These are phyloP conservation scores for Gortyna flavago DNA, from an alignment of 2,888 invertebrate genomes.

Conservation along the genomic window DNA sequence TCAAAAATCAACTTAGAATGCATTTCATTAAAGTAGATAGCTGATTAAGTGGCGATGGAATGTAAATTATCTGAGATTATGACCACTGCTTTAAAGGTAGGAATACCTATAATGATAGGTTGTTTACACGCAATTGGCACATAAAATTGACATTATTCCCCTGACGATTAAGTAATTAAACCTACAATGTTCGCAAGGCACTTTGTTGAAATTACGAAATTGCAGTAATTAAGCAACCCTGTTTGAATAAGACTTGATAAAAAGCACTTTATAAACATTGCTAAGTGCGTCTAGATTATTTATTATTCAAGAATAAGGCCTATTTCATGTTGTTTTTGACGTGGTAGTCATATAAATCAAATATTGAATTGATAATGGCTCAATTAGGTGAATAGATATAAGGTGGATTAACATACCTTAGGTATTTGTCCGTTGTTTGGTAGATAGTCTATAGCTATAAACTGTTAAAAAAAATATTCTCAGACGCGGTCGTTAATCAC, in stretches of 20 bases:
- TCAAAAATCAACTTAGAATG: not conserved
- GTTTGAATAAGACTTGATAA: conserved; percentile 50
- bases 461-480: conserved; percentile 16
- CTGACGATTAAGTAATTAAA: conserved; percentile 57
- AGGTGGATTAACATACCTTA: conserved; percentile 48
- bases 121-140: conserved; percentile 36
- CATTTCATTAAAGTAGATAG: not conserved
- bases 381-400: conserved; percentile 53
- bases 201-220: conserved; percentile 54
- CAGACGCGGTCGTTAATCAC: conserved; percentile 13
- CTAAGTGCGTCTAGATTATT: conserved; percentile 34
- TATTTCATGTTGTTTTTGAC: conserved; percentile 46
- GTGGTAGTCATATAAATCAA: conserved; percentile 58
- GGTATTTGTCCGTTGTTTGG: conserved; percentile 18
- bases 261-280: conserved; percentile 53
- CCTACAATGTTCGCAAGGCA: conserved; percentile 24
- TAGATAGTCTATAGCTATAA: not conserved
- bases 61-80: not conserved
- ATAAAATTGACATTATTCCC: conserved; percentile 51
- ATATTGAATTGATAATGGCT: conserved; percentile 53
- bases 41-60: not conserved
- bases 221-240: conserved; percentile 52
- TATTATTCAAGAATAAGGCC: conserved; percentile 56
- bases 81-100: not conserved
- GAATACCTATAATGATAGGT: conserved; percentile 45